These are phyloP conservation scores for Scaptomyza parva DNA, from an alignment of 2,888 invertebrate species.

Conservation along the genomic window DNA sequence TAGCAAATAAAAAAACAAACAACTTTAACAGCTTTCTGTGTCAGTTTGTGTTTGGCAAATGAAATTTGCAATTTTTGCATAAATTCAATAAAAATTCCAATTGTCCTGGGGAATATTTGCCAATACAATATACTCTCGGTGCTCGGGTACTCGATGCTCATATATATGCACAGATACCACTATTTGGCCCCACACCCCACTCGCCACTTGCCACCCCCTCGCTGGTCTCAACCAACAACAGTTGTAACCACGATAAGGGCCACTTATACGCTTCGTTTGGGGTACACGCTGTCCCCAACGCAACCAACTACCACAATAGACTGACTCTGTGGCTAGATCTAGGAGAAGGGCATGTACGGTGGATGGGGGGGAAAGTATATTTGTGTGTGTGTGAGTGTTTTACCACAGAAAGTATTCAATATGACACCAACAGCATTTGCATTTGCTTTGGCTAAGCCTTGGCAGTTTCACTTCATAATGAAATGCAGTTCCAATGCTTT, in stretches of 20 bases:
- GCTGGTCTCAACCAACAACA: conserved; percentile 16
- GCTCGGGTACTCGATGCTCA: conserved; percentile 4
- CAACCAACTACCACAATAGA: conserved; percentile 62
- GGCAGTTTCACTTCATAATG: conserved; percentile 61
- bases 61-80: conserved; percentile 79
- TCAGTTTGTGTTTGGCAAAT: conserved; percentile 53
- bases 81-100: conserved; percentile 81
- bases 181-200: too few relatives aligned
- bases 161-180: neutral
- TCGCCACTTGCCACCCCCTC: neutral
- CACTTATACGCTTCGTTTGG: conserved; percentile 78
- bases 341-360: conserved; percentile 1
- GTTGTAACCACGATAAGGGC: conserved; percentile 67
- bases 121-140: conserved; percentile 69
- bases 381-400: conserved; percentile 2
- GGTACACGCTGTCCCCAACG: conserved; percentile 18
- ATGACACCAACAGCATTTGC: conserved; percentile 78
- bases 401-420: conserved; percentile 71
- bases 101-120: conserved; percentile 80
- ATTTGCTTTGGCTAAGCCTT: conserved; percentile 52
- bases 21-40: conserved; percentile 22
- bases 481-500: conserved; percentile 80
- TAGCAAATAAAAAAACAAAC: conserved; percentile 7
- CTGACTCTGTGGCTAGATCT: conserved; percentile 62
- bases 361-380: neutral